A percentile compares a stretch with the other conserved stretches of the same genome.
These are phyloP conservation scores for Drosophila mercatorum DNA, from an alignment of 2,888 invertebrate species.

Conservation along the genomic window DNA sequence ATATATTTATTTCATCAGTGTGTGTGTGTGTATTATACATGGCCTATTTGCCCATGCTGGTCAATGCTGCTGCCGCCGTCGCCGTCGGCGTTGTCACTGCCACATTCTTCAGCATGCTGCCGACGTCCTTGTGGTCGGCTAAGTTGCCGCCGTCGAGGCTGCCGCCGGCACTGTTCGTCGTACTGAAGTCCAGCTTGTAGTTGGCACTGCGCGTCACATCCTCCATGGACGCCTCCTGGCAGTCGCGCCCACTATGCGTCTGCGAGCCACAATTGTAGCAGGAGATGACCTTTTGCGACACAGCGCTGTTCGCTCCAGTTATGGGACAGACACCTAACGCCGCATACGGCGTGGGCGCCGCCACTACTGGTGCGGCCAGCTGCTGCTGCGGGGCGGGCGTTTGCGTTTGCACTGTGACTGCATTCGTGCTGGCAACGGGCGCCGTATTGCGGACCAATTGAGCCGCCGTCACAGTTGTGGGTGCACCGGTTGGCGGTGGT, in stretches of 20 bases:
- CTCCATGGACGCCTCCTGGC: conserved; percentile 96
- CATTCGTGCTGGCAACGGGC: conserved; percentile 61
- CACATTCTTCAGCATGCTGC: conserved; percentile 51
- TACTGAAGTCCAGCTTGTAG: conserved; percentile 88
- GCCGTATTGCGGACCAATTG: conserved; percentile 59
- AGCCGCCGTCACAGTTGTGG: conserved; percentile 68
- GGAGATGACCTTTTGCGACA: conserved; percentile 85
- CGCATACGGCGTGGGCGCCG: conserved; percentile 71
- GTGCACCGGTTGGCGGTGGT: conserved; percentile 52
- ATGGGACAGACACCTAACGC: conserved; percentile 74
- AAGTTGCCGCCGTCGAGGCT: conserved; percentile 33
- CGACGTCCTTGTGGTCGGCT: conserved; percentile 52
- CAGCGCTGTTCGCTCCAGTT: conserved; percentile 52
- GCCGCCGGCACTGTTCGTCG: conserved; percentile 39
- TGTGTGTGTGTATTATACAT: conserved; percentile 33
- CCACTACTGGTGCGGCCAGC: conserved; percentile 84
- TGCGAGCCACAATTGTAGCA: conserved; percentile 97
- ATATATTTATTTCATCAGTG: conserved; percentile 19
- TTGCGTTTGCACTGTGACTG: conserved; percentile 76
- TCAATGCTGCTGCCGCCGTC: conserved; percentile 44
- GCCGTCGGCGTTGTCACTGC: conserved; percentile 56
- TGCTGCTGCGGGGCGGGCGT: conserved; percentile 48
- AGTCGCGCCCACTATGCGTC: conserved; percentile 93
- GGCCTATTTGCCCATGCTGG: conserved; percentile 65
- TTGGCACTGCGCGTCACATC: conserved; percentile 92